phyloP scores from a whole-genome alignment of 2,797 vertebrate genomes.

The Nannoperca obscura region DNA sequence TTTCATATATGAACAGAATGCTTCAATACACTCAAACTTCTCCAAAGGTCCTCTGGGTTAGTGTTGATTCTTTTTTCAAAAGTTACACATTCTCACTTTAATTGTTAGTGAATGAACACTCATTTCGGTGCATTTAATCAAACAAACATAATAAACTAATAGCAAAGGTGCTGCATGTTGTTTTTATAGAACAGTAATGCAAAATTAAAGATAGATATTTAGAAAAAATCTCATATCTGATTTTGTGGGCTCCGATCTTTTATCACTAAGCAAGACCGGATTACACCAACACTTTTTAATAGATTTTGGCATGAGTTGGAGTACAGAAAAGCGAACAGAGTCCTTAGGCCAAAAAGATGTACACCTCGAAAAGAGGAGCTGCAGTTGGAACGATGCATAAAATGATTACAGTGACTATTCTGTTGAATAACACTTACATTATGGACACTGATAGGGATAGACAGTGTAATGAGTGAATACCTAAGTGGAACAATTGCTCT shows the following conservation, averaged over 20 bases:
- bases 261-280: neutral
- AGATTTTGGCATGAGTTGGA: slow-evolving; percentile 11
- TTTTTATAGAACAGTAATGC: neutral
- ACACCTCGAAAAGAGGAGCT: slow-evolving; percentile 12
- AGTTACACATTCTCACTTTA: neutral
- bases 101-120: neutral
- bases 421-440: slow-evolving; percentile 56
- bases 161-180: too few relatives aligned
- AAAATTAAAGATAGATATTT: neutral
- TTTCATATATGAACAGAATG: neutral
- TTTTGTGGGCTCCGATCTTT: neutral
- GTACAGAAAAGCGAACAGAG: slow-evolving; percentile 5
- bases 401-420: slow-evolving; percentile 63
- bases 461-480: slow-evolving; percentile 61
- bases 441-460: slow-evolving; percentile 59
- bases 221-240: neutral
- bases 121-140: neutral
- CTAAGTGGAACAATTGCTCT: slow-evolving; percentile 59
- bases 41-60: neutral
- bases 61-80: slow-evolving; percentile 4
- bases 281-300: slow-evolving; percentile 2
- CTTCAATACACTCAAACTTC: neutral
- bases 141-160: neutral
- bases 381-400: slow-evolving; percentile 31
- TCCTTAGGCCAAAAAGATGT: slow-evolving; percentile 35